Evolutionary conservation across 2,113 vertebrate species (phyloP), one percentile per base, ranked within the genome.

Genomic region (Gambusia holbrooki): DNA sequence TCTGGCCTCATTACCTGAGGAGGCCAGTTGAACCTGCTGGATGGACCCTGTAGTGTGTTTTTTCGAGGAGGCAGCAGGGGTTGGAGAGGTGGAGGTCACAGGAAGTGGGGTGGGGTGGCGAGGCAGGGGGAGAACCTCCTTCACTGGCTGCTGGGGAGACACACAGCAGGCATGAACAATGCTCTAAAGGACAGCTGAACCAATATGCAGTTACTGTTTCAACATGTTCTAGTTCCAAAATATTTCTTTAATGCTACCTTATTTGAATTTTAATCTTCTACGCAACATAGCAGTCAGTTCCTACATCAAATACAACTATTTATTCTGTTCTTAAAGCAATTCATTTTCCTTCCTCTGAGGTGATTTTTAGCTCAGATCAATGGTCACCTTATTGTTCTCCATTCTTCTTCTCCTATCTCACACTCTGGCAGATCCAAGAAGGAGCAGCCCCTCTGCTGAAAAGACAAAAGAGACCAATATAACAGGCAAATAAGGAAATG

Each of bases 311-410:
- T 58, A 10, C 22, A 8, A 58, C 25, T 11, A 58, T n/a, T n/a
- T 58, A 58, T 3, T 25, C 51, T 58, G 51, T 58, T 58, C 22
- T 58, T 58, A n/a, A 25, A 58, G 7, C 5, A 25, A 10, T 58
- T 62, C 11, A 13, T 19, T 30, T 30, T 4, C 22, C 5, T 4
- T 5, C 33, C 42, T 67, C 15, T 76, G 28, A 28, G 30, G 14
- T 30, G 19, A 30, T 28, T 5, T 42, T 81, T 32, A 32, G 72
- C 48, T 74, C 32, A 13, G 14, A 15, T 22, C 22, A n/a, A 27
- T 79, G 75, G 60, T 90, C 91, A 94, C 94, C 94, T 95, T 95
- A 83, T 32, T 87, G 83, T 61, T 92, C 78, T 95, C 94, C 94
- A 95, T 95, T 48, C 54, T 76, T 66, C 68, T 29, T 14, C 64